phyloP scores from a whole-genome alignment of 2,797 vertebrate genomes.

The Falco rusticolus region DNA sequence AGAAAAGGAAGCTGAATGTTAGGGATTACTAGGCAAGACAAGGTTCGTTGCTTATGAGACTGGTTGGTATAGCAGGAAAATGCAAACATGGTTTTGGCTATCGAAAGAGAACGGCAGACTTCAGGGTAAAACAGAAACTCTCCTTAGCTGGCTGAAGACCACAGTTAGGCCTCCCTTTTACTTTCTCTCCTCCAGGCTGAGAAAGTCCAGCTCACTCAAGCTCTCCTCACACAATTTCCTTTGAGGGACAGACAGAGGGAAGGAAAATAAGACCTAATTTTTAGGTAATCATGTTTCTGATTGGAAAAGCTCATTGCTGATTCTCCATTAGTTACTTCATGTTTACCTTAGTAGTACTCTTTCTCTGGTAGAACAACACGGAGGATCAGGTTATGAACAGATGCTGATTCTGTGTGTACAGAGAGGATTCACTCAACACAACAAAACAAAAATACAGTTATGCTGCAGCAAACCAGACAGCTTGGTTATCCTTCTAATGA shows the following conservation, averaged over 20 bases:
- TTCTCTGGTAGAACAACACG: background rate
- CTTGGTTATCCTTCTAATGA: background rate
- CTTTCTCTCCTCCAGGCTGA: background rate
- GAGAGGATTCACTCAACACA: background rate
- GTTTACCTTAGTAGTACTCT: background rate
- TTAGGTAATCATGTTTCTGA: background rate
- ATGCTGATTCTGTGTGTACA: background rate
- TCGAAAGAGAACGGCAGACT: background rate
- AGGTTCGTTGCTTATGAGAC: background rate
- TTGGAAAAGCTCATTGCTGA: background rate
- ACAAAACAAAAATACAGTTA: background rate
- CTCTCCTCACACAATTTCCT: background rate
- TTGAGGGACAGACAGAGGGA: background rate
- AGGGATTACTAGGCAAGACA: background rate
- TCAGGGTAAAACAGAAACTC: background rate
- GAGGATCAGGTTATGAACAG: background rate
- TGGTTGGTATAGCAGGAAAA: background rate
- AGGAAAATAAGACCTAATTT: background rate
- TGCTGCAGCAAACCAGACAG: background rate
- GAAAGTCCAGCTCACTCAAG: background rate
- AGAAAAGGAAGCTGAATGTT: background rate
- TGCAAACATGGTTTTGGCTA: background rate
- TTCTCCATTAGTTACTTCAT: background rate
- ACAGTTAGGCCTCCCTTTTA: background rate
- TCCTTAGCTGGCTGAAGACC: background rate